Conservation (phyloP, 2,888 invertebrate species). For the Piscicola geometra region DNA sequence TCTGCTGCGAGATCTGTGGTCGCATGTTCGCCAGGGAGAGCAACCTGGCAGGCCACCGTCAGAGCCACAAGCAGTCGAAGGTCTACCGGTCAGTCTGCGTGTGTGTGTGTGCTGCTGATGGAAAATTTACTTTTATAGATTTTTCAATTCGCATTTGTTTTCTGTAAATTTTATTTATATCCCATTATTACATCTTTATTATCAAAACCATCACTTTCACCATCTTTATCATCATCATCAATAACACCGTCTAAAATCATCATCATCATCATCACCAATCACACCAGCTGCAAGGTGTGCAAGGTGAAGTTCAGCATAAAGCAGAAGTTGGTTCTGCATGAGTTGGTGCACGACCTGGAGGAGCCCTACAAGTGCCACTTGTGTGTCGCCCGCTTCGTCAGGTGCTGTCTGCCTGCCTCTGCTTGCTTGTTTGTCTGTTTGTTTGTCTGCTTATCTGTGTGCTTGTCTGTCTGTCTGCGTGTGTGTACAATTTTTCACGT, state of each 20-base stretch:
- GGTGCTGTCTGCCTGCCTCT: background rate
- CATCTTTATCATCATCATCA: background rate
- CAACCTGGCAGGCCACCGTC: slow-evolving; percentile 15
- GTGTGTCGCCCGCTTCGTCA: slow-evolving; percentile 7
- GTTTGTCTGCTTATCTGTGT: background rate
- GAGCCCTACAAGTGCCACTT: slow-evolving; percentile 18
- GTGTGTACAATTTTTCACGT: no score
- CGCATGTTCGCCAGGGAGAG: slow-evolving; percentile 10
- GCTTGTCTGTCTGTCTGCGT: background rate
- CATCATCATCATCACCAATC: background rate
- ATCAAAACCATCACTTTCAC: no score
- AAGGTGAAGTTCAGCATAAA: slow-evolving; percentile 21
- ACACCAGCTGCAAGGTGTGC: slow-evolving; percentile 7
- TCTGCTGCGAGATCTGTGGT: slow-evolving; percentile 23
- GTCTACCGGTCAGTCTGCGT: background rate
- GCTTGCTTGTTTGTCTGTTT: background rate
- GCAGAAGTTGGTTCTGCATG: slow-evolving; percentile 16
- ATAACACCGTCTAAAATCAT: background rate
- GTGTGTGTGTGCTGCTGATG: no score
- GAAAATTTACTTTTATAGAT: background rate
- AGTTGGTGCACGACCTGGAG: slow-evolving; percentile 14
- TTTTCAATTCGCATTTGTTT: background rate
- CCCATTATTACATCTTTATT: no score
- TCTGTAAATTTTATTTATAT: background rate
- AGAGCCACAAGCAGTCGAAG: slow-evolving; percentile 13